phyloP scores from a whole-genome alignment of 2,797 vertebrate species.

The Argya squamiceps region DNA sequence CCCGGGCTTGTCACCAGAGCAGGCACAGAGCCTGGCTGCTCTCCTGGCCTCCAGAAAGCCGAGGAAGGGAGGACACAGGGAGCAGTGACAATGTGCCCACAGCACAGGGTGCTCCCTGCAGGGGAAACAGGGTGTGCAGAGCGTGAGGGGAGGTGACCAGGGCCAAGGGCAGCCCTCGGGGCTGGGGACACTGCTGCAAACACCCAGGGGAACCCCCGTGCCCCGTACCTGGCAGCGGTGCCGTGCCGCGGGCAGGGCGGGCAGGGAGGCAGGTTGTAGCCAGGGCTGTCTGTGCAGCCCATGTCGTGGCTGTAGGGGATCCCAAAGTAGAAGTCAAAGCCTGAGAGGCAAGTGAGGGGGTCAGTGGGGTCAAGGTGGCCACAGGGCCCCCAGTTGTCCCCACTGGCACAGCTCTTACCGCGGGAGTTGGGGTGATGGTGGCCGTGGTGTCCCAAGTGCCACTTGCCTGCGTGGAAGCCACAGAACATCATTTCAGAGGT shows the following conservation, averaged over 20 bases:
- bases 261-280: constrained; percentile 86
- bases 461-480: constrained; percentile 84
- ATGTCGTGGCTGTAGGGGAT: constrained; percentile 97
- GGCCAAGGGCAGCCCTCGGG: neutral
- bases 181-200: neutral
- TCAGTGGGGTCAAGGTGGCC: neutral
- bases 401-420: constrained; percentile 71
- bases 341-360: constrained; percentile 60
- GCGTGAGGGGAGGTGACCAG: neutral
- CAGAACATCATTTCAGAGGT: neutral
- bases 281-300: constrained; percentile 91
- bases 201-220: neutral
- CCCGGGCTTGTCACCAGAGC: accelerated
- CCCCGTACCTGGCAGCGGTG: constrained; percentile 65
- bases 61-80: accelerated
- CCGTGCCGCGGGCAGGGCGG: constrained; percentile 75
- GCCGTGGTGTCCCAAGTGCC: constrained; percentile 93
- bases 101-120: neutral
- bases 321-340: constrained; percentile 92
- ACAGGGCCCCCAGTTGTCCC: accelerated
- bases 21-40: accelerated
- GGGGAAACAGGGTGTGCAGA: accelerated
- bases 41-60: neutral
- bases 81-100: accelerated
- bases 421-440: constrained; percentile 85